Conservation (phyloP, 1,140 invertebrate species). For the Aporrectodea caliginosa region DNA sequence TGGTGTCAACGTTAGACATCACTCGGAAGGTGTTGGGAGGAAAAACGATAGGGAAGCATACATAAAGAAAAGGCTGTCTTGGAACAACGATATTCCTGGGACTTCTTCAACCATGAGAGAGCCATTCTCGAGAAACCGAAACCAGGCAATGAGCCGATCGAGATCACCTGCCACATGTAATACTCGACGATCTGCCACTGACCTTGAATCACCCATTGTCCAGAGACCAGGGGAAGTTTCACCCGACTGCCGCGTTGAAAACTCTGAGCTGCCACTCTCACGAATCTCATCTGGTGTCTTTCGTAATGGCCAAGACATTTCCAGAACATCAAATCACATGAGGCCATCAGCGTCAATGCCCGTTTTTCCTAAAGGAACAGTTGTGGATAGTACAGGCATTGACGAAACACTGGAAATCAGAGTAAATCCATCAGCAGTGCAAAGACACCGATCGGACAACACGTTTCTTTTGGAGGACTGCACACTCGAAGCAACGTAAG, state of each 20-base stretch:
- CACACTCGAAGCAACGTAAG: neutral
- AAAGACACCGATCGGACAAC: neutral
- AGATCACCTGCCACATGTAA: neutral
- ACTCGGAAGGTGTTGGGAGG: neutral
- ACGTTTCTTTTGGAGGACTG: neutral
- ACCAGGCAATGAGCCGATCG: too few relatives aligned
- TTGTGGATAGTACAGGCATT: neutral
- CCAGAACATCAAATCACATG: neutral
- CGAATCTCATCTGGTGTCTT: neutral
- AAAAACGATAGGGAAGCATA: neutral
- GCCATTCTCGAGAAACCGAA: too few relatives aligned
- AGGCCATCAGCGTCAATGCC: neutral
- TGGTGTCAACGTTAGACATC: too few relatives aligned
- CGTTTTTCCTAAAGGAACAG: neutral
- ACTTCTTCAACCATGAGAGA: too few relatives aligned
- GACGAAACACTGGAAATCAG: neutral
- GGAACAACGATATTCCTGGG: too few relatives aligned
- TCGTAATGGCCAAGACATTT: neutral
- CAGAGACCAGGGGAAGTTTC: neutral
- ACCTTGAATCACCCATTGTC: neutral
- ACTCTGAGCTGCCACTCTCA: neutral
- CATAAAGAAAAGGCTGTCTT: too few relatives aligned
- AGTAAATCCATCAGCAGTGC: too few relatives aligned
- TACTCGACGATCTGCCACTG: neutral
- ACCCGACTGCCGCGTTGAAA: neutral